phyloP scores from a whole-genome alignment of 2,888 invertebrate species.

The Noctua janthina region DNA sequence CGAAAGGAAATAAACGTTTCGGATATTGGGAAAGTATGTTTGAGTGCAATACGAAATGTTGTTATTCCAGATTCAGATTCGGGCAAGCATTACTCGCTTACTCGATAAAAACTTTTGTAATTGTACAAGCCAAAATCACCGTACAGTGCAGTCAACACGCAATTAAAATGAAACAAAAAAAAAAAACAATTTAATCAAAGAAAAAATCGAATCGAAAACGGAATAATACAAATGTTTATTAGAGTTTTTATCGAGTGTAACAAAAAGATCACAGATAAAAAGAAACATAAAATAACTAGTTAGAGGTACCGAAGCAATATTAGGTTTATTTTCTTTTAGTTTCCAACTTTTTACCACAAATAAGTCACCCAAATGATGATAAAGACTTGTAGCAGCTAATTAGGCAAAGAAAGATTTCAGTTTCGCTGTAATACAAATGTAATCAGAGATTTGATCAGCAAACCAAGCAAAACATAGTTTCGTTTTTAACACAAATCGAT shows the following conservation, averaged over 20 bases:
- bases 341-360: background rate
- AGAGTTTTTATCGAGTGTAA: constrained; percentile 51
- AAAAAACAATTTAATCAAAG: constrained; percentile 9
- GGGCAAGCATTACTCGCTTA: background rate
- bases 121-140: background rate
- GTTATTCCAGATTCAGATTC: background rate
- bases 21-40: constrained; percentile 13
- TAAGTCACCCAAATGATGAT: background rate
- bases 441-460: constrained; percentile 24
- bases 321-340: constrained; percentile 7
- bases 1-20: constrained; percentile 43
- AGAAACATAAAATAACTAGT: constrained; percentile 19
- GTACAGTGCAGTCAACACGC: background rate
- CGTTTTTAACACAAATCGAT: constrained; percentile 30
- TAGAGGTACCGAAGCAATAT: background rate
- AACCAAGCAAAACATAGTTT: constrained; percentile 9
- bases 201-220: constrained; percentile 54
- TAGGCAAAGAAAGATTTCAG: constrained; percentile 34
- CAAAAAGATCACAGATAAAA: constrained; percentile 56
- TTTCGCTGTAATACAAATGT: background rate
- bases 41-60: background rate
- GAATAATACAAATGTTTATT: constrained; percentile 60
- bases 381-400: constrained; percentile 17
- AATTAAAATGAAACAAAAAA: constrained; percentile 5
- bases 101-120: background rate